phyloP scores from a whole-genome alignment of 2,797 vertebrate species.

The Lithobates sylvaticus region DNA sequence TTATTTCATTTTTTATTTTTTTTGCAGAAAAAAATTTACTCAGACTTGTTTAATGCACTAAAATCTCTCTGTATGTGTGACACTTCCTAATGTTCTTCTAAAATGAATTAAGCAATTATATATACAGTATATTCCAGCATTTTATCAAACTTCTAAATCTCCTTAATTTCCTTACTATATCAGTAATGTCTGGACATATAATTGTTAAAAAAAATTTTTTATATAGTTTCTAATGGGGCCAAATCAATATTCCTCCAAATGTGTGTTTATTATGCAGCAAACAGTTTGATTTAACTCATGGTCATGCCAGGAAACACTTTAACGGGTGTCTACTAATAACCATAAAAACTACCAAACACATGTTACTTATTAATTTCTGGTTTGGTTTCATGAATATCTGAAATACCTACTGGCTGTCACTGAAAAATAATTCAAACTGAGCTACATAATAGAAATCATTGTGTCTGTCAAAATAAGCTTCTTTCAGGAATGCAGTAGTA shows the following conservation, averaged over 20 bases:
- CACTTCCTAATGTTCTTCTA: too few relatives aligned
- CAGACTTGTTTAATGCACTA: too few relatives aligned
- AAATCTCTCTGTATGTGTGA: too few relatives aligned
- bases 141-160: background rate
- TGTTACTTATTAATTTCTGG: constrained; percentile 18
- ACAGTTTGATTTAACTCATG: constrained; percentile 15
- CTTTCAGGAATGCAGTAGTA: background rate
- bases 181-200: background rate
- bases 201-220: background rate
- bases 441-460: background rate
- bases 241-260: constrained; percentile 22
- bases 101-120: too few relatives aligned
- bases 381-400: background rate
- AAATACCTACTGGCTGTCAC: constrained; percentile 3
- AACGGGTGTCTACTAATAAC: constrained; percentile 19
- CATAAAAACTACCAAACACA: constrained; percentile 3
- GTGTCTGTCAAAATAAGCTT: background rate
- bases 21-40: too few relatives aligned
- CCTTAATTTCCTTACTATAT: background rate
- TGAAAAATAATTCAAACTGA: background rate
- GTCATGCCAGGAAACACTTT: constrained; percentile 31
- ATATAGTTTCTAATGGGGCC: background rate
- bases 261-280: constrained; percentile 3
- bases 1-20: too few relatives aligned
- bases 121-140: too few relatives aligned